These are phyloP conservation scores for Zootoca vivipara DNA, from an alignment of 2,113 vertebrate genomes.

Conservation along the genomic window DNA sequence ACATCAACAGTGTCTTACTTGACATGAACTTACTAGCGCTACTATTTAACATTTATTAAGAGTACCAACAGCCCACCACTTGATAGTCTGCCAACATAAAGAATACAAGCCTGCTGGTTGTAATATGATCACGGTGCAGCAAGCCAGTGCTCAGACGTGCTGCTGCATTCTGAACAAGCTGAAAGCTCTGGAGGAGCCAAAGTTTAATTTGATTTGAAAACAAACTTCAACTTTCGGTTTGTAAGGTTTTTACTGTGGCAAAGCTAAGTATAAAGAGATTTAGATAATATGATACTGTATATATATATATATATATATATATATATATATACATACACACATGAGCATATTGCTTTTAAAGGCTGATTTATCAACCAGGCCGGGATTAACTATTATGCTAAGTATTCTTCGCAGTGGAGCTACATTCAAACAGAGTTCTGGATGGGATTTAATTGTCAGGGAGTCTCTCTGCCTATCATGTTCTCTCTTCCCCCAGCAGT, in stretches of 20 bases:
- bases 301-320: too few relatives aligned
- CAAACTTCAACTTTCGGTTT: background rate
- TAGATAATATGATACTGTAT: conserved; percentile 20
- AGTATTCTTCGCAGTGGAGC: background rate
- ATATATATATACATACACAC: too few relatives aligned
- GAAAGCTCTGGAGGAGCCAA: conserved; percentile 11
- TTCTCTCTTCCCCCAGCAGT: background rate
- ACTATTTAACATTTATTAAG: conserved; percentile 35
- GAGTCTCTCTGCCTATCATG: background rate
- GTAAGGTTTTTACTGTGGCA: conserved; percentile 9
- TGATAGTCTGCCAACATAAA: conserved; percentile 12
- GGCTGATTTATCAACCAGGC: background rate
- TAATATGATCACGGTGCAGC: background rate
- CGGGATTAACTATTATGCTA: background rate
- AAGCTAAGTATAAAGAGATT: conserved; percentile 30
- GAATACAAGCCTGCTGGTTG: background rate
- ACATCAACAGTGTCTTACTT: conserved; percentile 11
- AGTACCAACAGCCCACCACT: background rate
- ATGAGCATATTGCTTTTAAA: background rate
- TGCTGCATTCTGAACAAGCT: conserved; percentile 26
- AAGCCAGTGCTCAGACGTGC: background rate
- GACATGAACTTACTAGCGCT: conserved; percentile 7
- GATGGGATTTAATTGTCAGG: background rate
- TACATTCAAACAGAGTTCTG: background rate
- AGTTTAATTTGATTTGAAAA: conserved; percentile 37